Evolutionary conservation across 2,888 invertebrate species (phyloP), one percentile per base, ranked within the genome.

Genomic region (Stenurella melanura): DNA sequence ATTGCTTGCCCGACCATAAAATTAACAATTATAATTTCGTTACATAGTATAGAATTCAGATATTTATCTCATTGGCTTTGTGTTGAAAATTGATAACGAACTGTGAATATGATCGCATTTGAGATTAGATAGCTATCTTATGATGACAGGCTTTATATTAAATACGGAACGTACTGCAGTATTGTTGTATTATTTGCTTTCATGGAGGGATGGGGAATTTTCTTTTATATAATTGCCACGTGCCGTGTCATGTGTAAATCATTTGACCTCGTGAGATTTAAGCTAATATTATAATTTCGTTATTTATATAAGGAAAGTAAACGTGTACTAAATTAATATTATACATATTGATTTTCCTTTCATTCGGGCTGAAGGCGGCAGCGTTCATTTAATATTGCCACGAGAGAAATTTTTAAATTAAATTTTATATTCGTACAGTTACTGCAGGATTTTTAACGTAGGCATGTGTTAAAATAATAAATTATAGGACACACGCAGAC

Each of bases 71-170:
- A 19, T 64, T 69, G 12, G 58, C 26, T 64, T 69, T 12, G 56
- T 68, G 72, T 73, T 74, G 72, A 63, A 57, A 75, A 78, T 63
- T 64, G 61, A 73, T 75, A 74, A 73, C 70, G 19, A 78, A 78
- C 64, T 76, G 74, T 75, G 76, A 78, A 75, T 76, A 75, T 67
- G 58, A 66, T 73, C 26, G 68, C 74, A 71, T 73, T 64, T 67
- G 42, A 72, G 80, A 80, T 80, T 75, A 78, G 80, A 80, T 80
- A 26, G 26, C 15, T 78, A 80, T 80, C 80, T 78, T 57, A 34
- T 69, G 78, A 68, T 78, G 75, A 80, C 80, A 78, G 77, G 75
- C 77, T 71, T 77, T 80, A 70, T 75, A 80, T 77, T 76, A 75
- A 69, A 72, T 57, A 68, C 42, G 57, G 57, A n/a, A 64, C 69